Base-by-base conservation (phyloP, 2,797 vertebrate species). In the Coregonus sp. region DNA sequence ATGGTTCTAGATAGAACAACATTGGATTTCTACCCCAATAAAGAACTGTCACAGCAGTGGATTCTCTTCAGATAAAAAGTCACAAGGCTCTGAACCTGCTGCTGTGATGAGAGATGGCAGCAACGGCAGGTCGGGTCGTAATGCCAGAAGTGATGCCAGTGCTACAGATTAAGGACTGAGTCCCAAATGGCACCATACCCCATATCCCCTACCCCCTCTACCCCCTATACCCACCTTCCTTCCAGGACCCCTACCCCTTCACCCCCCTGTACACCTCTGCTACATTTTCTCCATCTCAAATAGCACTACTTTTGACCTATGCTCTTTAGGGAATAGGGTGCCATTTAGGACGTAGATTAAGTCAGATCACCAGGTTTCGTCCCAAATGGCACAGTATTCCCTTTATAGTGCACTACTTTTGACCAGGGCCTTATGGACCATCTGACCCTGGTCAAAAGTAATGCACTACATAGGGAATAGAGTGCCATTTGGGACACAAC, bases 81-180 rank as follows among this genome's bases (percentile, higher is more conserved):
- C 3, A 16, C 54, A 59, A 20, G n/a, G n/a, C 18, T 29, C 20
- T 18, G 5, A 12, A 29, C 61, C 25, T 65, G 25, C 14, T 65
- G n/a, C 61, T 65, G 3, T 61, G 16, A 61, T 16, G n/a, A 16
- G 56, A 15, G 16, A n/a, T 61, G n/a, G 7, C 50, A 51, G 0
- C 16, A 54, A 18, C 12, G 25, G 40, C 40, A 47, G 40, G 40
- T 47, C 63, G 25, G n/a, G 18, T 70, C 9, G 40, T 47, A 70
- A 70, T 15, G 69, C 4, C 69, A 47, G 4, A 50, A n/a, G 68
- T 14, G 63, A 75, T 69, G 59, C 80, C 81, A 73, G 75, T 79
- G 65, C 74, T 85, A 86, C 52, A 75, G 84, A 87, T 85, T 83
- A 79, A 80, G 40, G 2, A 76, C 75, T 56, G 5, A 56, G 52